A percentile compares a stretch with the other conserved stretches of the same genome.
Evolutionary conservation across 2,113 vertebrate genomes (phyloP).

Genomic region (Chinchilla lanigera): DNA sequence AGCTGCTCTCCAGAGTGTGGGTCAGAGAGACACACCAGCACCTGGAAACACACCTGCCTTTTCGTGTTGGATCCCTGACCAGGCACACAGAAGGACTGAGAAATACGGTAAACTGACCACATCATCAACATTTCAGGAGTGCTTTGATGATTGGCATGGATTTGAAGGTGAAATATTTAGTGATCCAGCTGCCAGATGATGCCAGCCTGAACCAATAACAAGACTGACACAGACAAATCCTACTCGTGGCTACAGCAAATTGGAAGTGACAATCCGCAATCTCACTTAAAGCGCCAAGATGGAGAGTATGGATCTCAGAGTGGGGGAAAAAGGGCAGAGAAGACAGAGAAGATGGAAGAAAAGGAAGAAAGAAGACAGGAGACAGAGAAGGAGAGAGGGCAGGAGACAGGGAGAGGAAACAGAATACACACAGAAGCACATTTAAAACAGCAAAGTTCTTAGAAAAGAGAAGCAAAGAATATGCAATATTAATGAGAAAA

Average conservation of each 20-base stretch:
- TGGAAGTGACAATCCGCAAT: background rate
- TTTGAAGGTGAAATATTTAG: background rate
- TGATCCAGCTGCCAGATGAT: background rate
- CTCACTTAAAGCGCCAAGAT: background rate
- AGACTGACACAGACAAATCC: background rate
- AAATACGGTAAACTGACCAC: rapidly evolving
- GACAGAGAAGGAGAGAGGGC: too few relatives aligned
- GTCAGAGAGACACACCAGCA: too few relatives aligned
- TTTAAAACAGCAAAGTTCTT: background rate
- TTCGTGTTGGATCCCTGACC: background rate
- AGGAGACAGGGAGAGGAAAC: too few relatives aligned
- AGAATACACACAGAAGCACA: background rate
- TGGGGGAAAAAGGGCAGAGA: background rate
- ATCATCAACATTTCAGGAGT: background rate
- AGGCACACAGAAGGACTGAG: rapidly evolving
- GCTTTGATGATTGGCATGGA: rapidly evolving
- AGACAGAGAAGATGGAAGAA: background rate
- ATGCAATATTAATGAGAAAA: background rate
- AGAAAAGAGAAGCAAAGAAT: background rate
- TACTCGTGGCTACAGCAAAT: rapidly evolving
- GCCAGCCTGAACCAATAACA: too few relatives aligned
- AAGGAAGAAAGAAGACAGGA: background rate
- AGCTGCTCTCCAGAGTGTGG: too few relatives aligned
- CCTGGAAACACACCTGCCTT: background rate
- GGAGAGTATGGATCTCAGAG: background rate